A percentile compares a stretch with the other conserved stretches of the same genome.
phyloP scores from a whole-genome alignment of 1,140 invertebrate species.

The Andricus grossulariae region DNA sequence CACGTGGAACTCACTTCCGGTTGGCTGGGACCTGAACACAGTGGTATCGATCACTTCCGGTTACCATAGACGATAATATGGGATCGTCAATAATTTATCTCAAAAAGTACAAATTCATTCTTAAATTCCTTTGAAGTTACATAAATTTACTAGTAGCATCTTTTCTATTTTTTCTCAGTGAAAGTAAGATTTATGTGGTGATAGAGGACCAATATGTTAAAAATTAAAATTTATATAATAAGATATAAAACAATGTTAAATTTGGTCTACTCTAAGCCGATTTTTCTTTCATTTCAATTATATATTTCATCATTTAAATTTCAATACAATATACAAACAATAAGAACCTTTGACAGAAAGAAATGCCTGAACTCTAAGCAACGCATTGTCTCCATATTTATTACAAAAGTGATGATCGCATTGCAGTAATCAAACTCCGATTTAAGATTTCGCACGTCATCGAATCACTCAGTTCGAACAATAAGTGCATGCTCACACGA shows the following conservation, averaged over 20 bases:
- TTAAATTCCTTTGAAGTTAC: background rate
- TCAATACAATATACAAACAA: too few relatives aligned
- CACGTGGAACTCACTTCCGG: constrained; percentile 62
- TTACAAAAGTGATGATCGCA: background rate
- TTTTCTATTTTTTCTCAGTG: too few relatives aligned
- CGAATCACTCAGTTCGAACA: constrained; percentile 9
- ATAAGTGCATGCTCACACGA: background rate
- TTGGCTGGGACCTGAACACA: constrained; percentile 63
- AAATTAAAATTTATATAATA: too few relatives aligned
- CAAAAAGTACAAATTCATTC: background rate
- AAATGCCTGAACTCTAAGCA: background rate
- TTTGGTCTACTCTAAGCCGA: too few relatives aligned
- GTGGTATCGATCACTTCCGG: constrained; percentile 68
- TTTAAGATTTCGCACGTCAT: constrained; percentile 26
- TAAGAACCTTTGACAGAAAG: background rate
- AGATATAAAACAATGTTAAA: too few relatives aligned
- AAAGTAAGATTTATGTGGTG: too few relatives aligned
- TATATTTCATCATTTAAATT: too few relatives aligned
- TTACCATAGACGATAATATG: constrained; percentile 41
- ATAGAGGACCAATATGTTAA: too few relatives aligned
- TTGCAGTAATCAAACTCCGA: constrained; percentile 3
- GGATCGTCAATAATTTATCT: constrained; percentile 12
- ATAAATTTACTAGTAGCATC: background rate
- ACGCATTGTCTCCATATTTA: background rate
- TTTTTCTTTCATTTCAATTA: too few relatives aligned